Evolutionary conservation across 2,113 vertebrate species (phyloP).

Genomic region (Salvelinus fontinalis): DNA sequence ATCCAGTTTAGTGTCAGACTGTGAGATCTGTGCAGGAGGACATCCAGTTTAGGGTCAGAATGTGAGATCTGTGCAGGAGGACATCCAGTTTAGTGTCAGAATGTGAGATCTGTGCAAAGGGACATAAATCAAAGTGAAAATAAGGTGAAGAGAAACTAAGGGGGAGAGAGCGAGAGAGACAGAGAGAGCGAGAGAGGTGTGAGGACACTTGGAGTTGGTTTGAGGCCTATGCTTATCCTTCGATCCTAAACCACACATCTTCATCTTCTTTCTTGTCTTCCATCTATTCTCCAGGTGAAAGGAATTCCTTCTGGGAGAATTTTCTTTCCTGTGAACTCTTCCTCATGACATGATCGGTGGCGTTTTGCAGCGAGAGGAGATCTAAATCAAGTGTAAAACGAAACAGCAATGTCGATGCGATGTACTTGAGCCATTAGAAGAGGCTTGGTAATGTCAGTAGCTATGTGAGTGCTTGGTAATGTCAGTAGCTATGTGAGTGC

Average conservation of each 20-base stretch:
- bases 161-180: too few relatives aligned
- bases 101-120: neutral
- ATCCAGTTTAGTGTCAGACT: too few relatives aligned
- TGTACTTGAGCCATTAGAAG: neutral
- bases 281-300: slow-evolving; percentile 23
- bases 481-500: neutral
- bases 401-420: neutral
- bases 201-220: neutral
- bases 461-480: neutral
- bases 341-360: slow-evolving; percentile 42
- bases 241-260: slow-evolving; percentile 33
- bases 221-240: neutral
- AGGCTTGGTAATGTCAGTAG: neutral
- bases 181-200: neutral
- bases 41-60: neutral
- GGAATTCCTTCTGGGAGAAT: slow-evolving; percentile 37
- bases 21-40: slow-evolving; percentile 26
- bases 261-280: slow-evolving; percentile 8
- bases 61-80: slow-evolving; percentile 24
- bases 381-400: neutral
- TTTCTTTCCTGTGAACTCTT: slow-evolving; percentile 37
- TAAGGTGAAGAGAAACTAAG: slow-evolving; percentile 6
- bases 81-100: neutral
- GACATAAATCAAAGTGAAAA: slow-evolving; percentile 51
- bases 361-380: neutral